Evolutionary conservation across 2,113 vertebrate genomes (phyloP).

Genomic region (Halichoerus grypus): DNA sequence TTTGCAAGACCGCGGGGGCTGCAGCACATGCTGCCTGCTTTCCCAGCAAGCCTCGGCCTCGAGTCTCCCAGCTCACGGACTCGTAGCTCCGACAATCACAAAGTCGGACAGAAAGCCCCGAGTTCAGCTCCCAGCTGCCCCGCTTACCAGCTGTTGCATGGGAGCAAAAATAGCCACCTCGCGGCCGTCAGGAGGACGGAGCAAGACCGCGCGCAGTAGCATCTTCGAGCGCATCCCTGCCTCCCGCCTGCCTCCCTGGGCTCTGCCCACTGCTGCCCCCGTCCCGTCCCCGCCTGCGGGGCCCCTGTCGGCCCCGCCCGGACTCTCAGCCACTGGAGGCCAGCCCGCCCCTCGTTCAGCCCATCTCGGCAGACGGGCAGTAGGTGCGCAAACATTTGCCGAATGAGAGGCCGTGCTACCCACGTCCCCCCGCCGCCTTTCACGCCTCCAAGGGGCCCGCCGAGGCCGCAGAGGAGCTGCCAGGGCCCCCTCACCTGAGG

Average conservation of each 20-base stretch:
- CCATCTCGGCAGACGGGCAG: accelerated
- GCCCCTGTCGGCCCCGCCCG: neutral
- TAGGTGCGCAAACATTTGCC: accelerated
- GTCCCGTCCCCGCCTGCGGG: neutral
- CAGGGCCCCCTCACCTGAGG: conserved; percentile 93
- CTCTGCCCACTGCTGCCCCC: neutral
- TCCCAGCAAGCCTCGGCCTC: neutral
- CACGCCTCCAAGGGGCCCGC: neutral
- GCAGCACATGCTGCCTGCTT: neutral
- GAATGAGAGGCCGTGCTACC: accelerated
- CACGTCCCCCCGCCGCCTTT: neutral
- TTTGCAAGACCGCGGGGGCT: neutral
- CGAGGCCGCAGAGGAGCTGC: accelerated
- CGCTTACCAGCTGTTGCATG: accelerated
- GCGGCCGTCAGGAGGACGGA: accelerated
- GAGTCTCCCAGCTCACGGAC: neutral
- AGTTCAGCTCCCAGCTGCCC: neutral
- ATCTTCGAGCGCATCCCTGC: accelerated
- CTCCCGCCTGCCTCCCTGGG: accelerated
- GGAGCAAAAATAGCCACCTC: neutral
- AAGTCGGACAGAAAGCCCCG: neutral
- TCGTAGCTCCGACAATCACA: neutral
- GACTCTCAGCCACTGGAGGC: neutral
- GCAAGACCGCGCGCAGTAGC: accelerated
- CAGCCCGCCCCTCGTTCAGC: accelerated